Evolutionary conservation across 2,888 invertebrate species (phyloP).

Genomic region (Pachliopta kotzebuea): DNA sequence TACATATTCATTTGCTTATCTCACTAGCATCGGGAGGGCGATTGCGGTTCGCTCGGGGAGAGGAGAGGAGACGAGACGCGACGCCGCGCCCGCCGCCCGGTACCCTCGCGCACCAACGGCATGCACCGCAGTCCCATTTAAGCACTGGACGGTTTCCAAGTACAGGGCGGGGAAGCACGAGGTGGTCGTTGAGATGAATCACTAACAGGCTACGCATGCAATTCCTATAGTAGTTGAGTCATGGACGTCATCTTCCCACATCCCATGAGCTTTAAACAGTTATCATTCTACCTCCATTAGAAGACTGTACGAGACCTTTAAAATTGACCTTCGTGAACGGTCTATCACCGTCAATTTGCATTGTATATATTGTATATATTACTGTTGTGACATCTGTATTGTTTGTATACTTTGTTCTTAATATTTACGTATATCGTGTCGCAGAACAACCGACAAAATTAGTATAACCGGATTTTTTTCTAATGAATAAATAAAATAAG

Average conservation of each 20-base stretch:
- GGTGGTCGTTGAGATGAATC: constrained; percentile 58
- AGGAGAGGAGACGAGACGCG: constrained; percentile 33
- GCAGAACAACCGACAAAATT: neutral
- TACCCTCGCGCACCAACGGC: too few species aligned
- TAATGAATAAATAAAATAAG: neutral
- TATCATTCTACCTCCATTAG: too few species aligned
- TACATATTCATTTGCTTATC: constrained; percentile 77
- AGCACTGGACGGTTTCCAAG: constrained; percentile 67
- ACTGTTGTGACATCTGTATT: too few species aligned
- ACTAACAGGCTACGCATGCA: constrained; percentile 54
- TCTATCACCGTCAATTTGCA: too few species aligned
- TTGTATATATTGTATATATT: too few species aligned
- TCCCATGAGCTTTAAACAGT: too few species aligned
- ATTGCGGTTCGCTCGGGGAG: constrained; percentile 67
- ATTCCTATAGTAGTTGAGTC: constrained; percentile 71
- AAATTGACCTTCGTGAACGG: too few species aligned
- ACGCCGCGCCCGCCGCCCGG: neutral
- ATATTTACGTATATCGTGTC: too few species aligned
- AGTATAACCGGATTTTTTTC: constrained; percentile 4
- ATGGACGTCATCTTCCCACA: constrained; percentile 63
- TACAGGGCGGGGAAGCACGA: constrained; percentile 52
- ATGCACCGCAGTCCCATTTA: constrained; percentile 57
- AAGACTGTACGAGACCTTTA: too few species aligned
- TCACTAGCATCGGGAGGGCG: constrained; percentile 65
- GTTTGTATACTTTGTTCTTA: too few species aligned